Percentiles rank a stretch among this genome's conserved stretches.
Conservation (phyloP, 2,113 vertebrate genomes). For the Mesocricetus auratus region DNA sequence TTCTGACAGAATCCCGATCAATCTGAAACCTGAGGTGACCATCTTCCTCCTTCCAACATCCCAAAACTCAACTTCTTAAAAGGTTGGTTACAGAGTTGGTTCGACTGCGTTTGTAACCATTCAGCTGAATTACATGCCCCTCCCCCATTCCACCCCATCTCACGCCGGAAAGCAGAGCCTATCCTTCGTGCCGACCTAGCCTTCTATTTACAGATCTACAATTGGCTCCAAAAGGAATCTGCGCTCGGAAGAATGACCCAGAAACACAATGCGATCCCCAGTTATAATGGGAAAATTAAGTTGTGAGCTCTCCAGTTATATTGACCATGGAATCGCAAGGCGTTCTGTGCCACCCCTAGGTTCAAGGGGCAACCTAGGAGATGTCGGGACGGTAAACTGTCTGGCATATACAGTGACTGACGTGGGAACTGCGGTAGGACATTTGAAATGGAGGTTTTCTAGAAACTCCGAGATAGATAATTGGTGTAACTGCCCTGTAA, state of each 20-base stretch:
- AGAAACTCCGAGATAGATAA: slow-evolving; percentile 71
- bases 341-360: slow-evolving; percentile 66
- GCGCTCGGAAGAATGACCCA: slow-evolving; percentile 36
- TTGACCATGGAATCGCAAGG: slow-evolving; percentile 63
- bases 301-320: slow-evolving; percentile 25
- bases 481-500: slow-evolving; percentile 60
- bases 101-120: not conserved
- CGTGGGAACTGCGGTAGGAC: slow-evolving; percentile 65
- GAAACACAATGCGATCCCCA: slow-evolving; percentile 29
- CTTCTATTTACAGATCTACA: slow-evolving; percentile 8
- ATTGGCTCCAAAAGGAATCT: slow-evolving; percentile 44
- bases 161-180: not conserved
- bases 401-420: slow-evolving; percentile 76
- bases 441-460: slow-evolving; percentile 69
- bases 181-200: not conserved
- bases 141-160: not conserved
- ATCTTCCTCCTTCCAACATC: slow-evolving; percentile 2
- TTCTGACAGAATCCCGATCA: slow-evolving; percentile 69
- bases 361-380: slow-evolving; percentile 67
- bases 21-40: slow-evolving; percentile 64
- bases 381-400: slow-evolving; percentile 62
- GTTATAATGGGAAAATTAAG: slow-evolving; percentile 67
- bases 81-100: not conserved
- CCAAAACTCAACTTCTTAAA: slow-evolving; percentile 51
- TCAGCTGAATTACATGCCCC: not conserved